Evolutionary conservation across 2,888 invertebrate genomes (phyloP), one percentile per base, ranked within the genome.

Genomic region (Hecatera dysodea): DNA sequence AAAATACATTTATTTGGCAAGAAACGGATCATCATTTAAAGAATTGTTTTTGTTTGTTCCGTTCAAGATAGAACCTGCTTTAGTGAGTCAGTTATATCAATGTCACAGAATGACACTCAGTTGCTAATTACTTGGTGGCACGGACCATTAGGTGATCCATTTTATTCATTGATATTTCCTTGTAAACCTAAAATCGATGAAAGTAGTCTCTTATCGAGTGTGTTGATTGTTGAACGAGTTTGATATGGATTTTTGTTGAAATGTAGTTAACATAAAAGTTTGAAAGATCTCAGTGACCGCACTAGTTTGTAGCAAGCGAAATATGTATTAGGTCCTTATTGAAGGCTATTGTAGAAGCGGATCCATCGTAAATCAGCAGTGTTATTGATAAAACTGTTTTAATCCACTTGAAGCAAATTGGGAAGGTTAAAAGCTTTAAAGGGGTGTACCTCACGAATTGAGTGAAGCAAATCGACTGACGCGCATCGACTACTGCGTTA

Each of bases 231-330:
- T n/a, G n/a, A 52, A 53, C 19, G 29, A 1, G 0, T 65, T 50
- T 50, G 62, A 74, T 6, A 24, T 39, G 52, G 33, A 12, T 48
- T 48, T 71, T 53, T 22, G 44, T 36, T 22, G 65, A 57, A 61
- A 62, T 66, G 27, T 48, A 33, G 29, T 46, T 27, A 62, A 48
- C 7, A 36, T 62, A 22, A 39, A 63, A 73, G 27, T 80, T 77
- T 60, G 33, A 60, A 63, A 55, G 55, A 36, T 71, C 71, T 50
- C 59, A n/a, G 36, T 55, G 60, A 56, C 55, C 59, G 57, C 57
- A 78, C 44, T 63, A 67, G 59, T 78, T 78, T 50, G 57, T 46
- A 19, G 67, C 44, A 29, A 61, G 33, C n/a, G 46, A 39, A 57
- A 46, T 50, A 24, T 56, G n/a, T n/a, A n/a, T n/a, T n/a, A n/a